A percentile compares a stretch with the other conserved stretches of the same genome.
These are phyloP conservation scores for Cremastinae sp. DNA, from an alignment of 2,888 invertebrate genomes.

Conservation along the genomic window DNA sequence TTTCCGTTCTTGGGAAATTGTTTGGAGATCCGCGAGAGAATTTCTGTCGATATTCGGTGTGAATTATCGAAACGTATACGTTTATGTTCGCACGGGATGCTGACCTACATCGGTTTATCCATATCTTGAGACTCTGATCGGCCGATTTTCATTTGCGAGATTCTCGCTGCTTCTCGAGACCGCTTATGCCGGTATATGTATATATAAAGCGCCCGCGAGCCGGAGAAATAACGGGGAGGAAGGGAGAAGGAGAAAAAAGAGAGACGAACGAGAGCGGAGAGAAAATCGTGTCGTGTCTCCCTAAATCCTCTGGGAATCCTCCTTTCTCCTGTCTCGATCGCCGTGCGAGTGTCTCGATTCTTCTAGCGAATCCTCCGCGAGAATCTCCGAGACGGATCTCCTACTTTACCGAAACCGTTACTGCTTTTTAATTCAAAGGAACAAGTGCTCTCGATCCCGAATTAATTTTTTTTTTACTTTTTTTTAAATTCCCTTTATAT, in stretches of 20 bases:
- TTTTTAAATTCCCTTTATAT: too few relatives aligned
- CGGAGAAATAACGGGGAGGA: too few relatives aligned
- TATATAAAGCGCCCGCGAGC: too few relatives aligned
- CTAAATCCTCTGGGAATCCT: conserved; percentile 70
- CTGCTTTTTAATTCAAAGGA: not conserved
- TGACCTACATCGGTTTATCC: conserved; percentile 50
- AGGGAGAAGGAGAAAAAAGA: too few relatives aligned
- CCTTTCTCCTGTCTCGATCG: conserved; percentile 68
- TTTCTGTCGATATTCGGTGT: conserved; percentile 36
- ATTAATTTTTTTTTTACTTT: not conserved
- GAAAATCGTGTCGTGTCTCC: conserved; percentile 54
- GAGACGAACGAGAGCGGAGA: conserved; percentile 54
- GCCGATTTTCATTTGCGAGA: conserved; percentile 55
- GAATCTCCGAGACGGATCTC: conserved; percentile 51
- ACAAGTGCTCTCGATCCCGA: conserved; percentile 11
- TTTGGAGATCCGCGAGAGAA: not conserved
- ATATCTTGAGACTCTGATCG: conserved; percentile 56
- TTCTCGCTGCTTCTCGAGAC: not conserved
- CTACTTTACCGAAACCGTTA: conserved; percentile 22
- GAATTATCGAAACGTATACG: conserved; percentile 53
- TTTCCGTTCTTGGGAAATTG: too few relatives aligned
- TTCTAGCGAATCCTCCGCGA: conserved; percentile 41
- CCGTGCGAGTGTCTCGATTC: conserved; percentile 42
- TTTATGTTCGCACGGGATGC: conserved; percentile 29
- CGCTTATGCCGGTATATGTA: too few relatives aligned